Evolutionary conservation across 2,888 invertebrate species (phyloP).

Genomic region (Amiota mariae): DNA sequence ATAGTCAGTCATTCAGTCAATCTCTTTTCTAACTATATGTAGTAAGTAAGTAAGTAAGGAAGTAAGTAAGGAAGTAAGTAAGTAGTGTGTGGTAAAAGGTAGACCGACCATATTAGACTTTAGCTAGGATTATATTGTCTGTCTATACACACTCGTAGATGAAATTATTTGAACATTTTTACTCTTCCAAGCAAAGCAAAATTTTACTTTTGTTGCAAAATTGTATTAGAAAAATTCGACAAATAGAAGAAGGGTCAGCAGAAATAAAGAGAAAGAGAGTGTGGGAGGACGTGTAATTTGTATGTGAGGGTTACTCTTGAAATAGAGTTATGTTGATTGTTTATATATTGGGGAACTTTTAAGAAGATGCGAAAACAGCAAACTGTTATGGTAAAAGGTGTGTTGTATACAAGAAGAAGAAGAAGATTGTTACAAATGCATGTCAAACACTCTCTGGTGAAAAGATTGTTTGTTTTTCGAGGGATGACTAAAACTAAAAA

Average conservation of each 20-base stretch:
- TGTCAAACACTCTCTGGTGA: constrained; percentile 18
- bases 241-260: not conserved
- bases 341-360: not conserved
- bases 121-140: constrained; percentile 21
- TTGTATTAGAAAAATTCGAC: constrained; percentile 7
- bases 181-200: not conserved
- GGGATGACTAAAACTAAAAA: too few relatives aligned
- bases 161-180: not conserved
- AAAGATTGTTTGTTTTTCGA: constrained; percentile 10
- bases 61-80: too few relatives aligned
- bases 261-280: not conserved
- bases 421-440: constrained; percentile 13
- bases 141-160: too few relatives aligned
- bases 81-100: not conserved
- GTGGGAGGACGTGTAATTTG: not conserved
- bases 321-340: not conserved
- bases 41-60: too few relatives aligned
- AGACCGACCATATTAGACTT: not conserved
- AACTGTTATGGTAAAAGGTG: too few relatives aligned
- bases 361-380: not conserved
- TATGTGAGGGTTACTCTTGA: not conserved
- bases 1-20: constrained; percentile 3
- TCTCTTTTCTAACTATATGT: not conserved
- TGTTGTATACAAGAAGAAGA: not conserved
- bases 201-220: constrained; percentile 18